Conservation (phyloP, 2,113 vertebrate species). For the Nipponia nippon region DNA sequence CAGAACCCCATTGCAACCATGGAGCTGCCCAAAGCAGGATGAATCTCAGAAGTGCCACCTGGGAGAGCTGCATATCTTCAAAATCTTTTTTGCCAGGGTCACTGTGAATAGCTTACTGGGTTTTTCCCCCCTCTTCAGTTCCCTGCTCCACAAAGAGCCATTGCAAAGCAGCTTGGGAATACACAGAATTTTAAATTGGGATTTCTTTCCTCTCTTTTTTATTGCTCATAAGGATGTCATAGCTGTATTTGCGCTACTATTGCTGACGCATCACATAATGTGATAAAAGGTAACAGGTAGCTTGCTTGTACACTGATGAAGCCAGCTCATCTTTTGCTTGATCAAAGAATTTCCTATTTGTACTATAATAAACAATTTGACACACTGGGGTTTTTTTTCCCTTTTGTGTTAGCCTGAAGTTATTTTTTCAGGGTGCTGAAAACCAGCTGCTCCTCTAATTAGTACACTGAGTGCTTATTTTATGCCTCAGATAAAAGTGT, state of each 20-base stretch:
- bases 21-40: background rate
- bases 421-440: slow-evolving; percentile 27
- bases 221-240: background rate
- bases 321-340: background rate
- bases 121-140: background rate
- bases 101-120: background rate
- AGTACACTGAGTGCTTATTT: slow-evolving; percentile 40
- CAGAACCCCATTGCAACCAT: background rate
- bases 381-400: background rate
- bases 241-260: background rate
- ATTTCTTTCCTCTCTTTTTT: background rate
- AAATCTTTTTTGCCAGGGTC: background rate
- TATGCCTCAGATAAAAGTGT: slow-evolving; percentile 36
- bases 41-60: background rate
- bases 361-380: background rate
- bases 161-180: background rate
- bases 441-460: slow-evolving; percentile 56
- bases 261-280: background rate
- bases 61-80: background rate
- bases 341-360: background rate
- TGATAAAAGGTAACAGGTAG: background rate
- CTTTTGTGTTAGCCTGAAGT: background rate
- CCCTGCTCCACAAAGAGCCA: background rate
- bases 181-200: background rate
- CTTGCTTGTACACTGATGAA: background rate